Evolutionary conservation across 2,797 vertebrate genomes (phyloP).

Genomic region (Hemibagrus guttatus): DNA sequence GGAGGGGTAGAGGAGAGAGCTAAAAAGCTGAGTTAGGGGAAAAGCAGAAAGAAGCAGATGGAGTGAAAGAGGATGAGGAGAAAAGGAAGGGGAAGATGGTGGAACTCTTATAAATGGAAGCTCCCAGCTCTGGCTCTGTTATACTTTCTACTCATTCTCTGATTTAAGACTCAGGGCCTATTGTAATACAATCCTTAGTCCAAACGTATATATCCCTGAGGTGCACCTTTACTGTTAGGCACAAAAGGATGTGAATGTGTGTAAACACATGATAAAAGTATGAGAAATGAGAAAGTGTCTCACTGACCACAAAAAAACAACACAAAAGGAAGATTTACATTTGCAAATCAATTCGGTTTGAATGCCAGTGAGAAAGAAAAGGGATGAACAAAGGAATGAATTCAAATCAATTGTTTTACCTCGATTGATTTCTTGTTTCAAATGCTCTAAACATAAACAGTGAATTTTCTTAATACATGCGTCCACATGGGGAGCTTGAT

Average conservation of each 20-base stretch:
- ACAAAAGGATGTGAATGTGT: slow-evolving; percentile 3
- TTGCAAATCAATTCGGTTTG: neutral
- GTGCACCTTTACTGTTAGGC: slow-evolving; percentile 26
- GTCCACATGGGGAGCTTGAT: neutral
- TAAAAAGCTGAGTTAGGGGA: neutral
- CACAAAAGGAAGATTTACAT: neutral
- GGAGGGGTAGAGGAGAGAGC: neutral
- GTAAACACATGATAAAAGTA: neutral
- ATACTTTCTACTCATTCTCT: slow-evolving; percentile 18
- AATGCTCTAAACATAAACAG: neutral
- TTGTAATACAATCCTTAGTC: slow-evolving; percentile 19
- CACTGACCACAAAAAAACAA: neutral
- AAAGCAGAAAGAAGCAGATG: neutral
- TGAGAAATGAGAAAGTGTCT: neutral
- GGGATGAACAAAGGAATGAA: neutral
- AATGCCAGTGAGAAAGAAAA: too few species aligned
- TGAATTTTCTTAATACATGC: neutral
- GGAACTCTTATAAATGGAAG: slow-evolving; percentile 7
- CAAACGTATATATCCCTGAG: slow-evolving; percentile 23
- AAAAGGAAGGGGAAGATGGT: neutral
- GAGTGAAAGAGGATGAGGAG: neutral
- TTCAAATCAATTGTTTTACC: neutral
- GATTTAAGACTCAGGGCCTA: slow-evolving; percentile 36
- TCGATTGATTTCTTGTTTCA: neutral
- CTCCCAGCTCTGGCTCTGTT: slow-evolving; percentile 25